Base-by-base conservation (phyloP, 2,888 invertebrate species). In the Zelleria hepariella region DNA sequence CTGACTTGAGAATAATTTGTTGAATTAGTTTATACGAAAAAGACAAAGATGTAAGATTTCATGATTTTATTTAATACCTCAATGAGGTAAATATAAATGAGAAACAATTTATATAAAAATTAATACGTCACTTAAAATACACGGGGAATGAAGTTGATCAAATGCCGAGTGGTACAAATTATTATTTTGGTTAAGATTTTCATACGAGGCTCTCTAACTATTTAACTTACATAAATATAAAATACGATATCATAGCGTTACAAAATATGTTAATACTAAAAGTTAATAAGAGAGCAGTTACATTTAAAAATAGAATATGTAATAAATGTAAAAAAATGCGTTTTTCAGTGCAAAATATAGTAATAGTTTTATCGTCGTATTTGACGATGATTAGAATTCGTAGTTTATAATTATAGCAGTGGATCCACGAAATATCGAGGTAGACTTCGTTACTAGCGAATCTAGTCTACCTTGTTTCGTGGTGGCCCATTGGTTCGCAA, bases 101-200 rank as follows among this genome's bases (percentile, higher is more conserved):
- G 2, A 74, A 74, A 77, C 72, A 70, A 73, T 75, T 68, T 70
- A 68, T 70, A 68, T 71, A 72, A 68, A 68, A 68, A 65, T 66
- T 68, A 68, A 67, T 42, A 42, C 32, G 32, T 42, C 62, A 66
- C 60, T 64, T 64, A 67, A 47, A 15, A 24, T 23, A 60, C 62
- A 63, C 63, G 61, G 77, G 84, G 83, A 85, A 85, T 84, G 80
- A 75, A 77, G 26, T 54, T 25, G 23, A 56, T 57, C 47, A 57
- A 57, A 57, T 47, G 57, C 47, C 8, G 15, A 4, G 27, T 53
- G 57, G n/a, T 57, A 5, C 24, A 47, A 57, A 47, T 24, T 47
- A 47, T 42, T 42, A 42, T 42, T 10, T 4, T 10, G 32, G n/a
- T n/a, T 42, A 1, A 42, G 15, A 15, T 42, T 42, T 42, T 42